Base-by-base conservation (phyloP, 2,797 vertebrate species). In the Lepidocolaptes lacrymiger region DNA sequence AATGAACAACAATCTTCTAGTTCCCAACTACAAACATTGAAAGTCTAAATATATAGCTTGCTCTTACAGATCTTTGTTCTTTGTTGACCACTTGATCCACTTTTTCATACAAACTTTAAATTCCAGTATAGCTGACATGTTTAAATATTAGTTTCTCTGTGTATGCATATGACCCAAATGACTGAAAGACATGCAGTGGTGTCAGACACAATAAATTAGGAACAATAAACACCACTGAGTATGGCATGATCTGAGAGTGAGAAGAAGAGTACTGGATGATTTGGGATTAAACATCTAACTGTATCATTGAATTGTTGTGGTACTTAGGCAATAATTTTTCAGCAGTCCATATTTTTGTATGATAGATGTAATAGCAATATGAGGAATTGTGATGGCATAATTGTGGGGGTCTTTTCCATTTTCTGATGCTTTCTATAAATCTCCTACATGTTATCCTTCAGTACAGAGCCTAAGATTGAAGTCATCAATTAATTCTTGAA, bases 331-430 rank as follows among this genome's bases (percentile, higher is more conserved):
- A 32, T 32, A 6, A 52, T 41, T 68, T 78, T 71, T 75, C 17
- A 68, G 6, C 11, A 51, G 28, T 67, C 20, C 6, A 21, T 63
- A 36, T 18, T 61, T 72, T 52, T 66, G 4, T 28, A 43, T 68
- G 6, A 59, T 23, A 49, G 22, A 32, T 8, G 12, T 48, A 79
- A 32, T 16, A 43, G 5, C 27, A 69, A 27, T 58, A 75, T 39
- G 5, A 23, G 7, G 5, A 88, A 56, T 34, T 55, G 12, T 21
- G 6, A 36, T 74, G 12, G 17, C 10, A 55, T 44, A 14, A 37
- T 39, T 17, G 4, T 9, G 14, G 1, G 1, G 1, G 1, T 4
- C 27, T 81, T 82, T 75, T 22, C 3, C 7, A 44, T 54, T 63
- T 94, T 48, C 13, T 71, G 27, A 6, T 80, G 10, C 4, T 77